A percentile compares a stretch with the other conserved stretches of the same genome.
These are phyloP conservation scores for Lacerta agilis DNA, from an alignment of 2,797 vertebrate species.

Conservation along the genomic window DNA sequence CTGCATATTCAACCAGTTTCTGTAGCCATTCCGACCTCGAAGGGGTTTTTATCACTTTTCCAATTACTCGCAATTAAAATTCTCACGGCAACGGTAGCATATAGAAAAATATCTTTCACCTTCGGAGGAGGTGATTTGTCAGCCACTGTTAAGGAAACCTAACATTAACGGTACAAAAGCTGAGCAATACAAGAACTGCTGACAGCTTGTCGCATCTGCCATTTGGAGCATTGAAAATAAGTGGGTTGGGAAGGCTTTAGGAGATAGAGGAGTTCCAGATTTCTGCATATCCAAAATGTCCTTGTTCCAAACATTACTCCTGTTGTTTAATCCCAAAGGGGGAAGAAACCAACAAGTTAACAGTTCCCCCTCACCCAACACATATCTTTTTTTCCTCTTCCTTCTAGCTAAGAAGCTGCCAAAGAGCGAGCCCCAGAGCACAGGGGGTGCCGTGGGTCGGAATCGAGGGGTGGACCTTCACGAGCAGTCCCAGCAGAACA, in stretches of 20 bases:
- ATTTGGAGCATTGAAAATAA: background rate
- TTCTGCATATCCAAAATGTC: background rate
- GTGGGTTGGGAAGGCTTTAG: background rate
- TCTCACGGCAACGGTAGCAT: too few relatives aligned
- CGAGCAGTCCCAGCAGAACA: constrained; percentile 81
- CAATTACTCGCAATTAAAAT: too few relatives aligned
- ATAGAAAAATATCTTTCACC: too few relatives aligned
- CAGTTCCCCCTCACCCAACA: background rate
- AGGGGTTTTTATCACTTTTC: too few relatives aligned
- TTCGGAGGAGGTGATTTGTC: background rate
- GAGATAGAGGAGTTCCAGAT: too few relatives aligned
- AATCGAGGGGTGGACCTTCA: constrained; percentile 82
- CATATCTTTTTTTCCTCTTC: constrained; percentile 32
- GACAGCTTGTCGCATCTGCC: background rate
- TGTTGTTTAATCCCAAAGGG: background rate
- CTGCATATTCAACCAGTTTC: too few relatives aligned
- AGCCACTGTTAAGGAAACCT: background rate
- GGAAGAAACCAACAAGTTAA: too few relatives aligned
- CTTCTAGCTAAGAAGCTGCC: constrained; percentile 83
- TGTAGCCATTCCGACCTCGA: too few relatives aligned
- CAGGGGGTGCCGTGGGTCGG: constrained; percentile 71
- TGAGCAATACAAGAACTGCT: background rate
- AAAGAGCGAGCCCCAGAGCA: constrained; percentile 82
- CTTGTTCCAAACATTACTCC: background rate
- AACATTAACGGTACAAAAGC: background rate